phyloP scores from a whole-genome alignment of 2,888 invertebrate genomes.

The Romanomermis culicivorax region DNA sequence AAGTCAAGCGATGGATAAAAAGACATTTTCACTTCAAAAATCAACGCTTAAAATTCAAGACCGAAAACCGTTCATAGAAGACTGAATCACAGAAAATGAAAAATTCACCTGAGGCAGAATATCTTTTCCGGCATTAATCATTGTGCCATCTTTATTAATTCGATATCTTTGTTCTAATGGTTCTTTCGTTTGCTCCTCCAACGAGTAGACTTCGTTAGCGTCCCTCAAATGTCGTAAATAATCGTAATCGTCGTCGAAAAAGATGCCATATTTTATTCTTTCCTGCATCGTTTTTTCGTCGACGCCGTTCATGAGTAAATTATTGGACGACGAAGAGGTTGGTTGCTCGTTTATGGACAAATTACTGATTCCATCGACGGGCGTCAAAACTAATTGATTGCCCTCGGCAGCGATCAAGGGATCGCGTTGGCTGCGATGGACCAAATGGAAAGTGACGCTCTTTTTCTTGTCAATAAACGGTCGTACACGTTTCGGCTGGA shows the following conservation, averaged over 20 bases:
- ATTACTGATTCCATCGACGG: constrained; percentile 2
- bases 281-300: constrained; percentile 22
- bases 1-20: too few relatives aligned
- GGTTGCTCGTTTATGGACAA: neutral
- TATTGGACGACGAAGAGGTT: neutral
- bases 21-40: too few relatives aligned
- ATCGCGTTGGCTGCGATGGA: constrained; percentile 80
- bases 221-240: constrained; percentile 73
- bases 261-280: constrained; percentile 65
- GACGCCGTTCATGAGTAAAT: constrained; percentile 22
- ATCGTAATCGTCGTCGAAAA: constrained; percentile 80
- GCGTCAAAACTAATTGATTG: constrained; percentile 54
- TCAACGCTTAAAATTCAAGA: too few relatives aligned
- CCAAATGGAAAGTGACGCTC: constrained; percentile 69
- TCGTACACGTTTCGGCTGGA: constrained; percentile 39
- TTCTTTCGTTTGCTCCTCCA: constrained; percentile 24
- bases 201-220: constrained; percentile 20
- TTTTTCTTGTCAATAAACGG: constrained; percentile 77
- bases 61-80: too few relatives aligned
- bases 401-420: constrained; percentile 65
- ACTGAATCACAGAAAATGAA: too few relatives aligned
- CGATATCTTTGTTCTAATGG: neutral
- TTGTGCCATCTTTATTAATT: neutral
- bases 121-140: neutral
- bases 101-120: too few relatives aligned